Base-by-base conservation (phyloP, 2,797 vertebrate genomes). In the Malurus splendens region DNA sequence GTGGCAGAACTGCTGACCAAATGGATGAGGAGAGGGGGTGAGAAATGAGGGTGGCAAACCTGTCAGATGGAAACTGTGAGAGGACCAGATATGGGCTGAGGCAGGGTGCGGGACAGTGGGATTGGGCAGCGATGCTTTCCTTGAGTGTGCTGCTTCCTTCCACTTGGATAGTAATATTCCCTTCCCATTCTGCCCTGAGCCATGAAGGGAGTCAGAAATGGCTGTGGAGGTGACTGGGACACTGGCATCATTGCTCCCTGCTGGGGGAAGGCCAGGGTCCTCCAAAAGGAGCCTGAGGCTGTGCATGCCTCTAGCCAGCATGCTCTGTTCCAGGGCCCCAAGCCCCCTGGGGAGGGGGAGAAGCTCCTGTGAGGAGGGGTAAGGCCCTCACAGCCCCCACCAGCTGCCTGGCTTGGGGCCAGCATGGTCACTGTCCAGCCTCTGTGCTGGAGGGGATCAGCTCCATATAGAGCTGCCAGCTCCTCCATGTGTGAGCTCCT, bases 321-420 rank as follows among this genome's bases (percentile, higher is more conserved):
- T 0, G 1, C 13, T 14, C 8, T 32, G 6, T 30, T 32, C 30
- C 0, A 8, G 4, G 10, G 24, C 27, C 22, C 8, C 27, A 17
- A 30, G 36, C 22, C n/a, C 20, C 25, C 9, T 13, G 16, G 14
- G 28, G 14, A 80, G 59, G 57, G 39, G 18, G 10, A 48, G 28
- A 9, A 87, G 11, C 13, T 73, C 24, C 67, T 56, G 10, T 2
- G 16, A 50, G 36, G 38, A 86, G 30, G 8, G 32, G 1, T 1
- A 11, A 64, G 36, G 11, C 6, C 48, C 24, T 32, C 7, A 7
- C 48, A 32, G 61, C 13, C 27, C 81, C 39, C 25, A 17, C 25
- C 36, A 67, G 47, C 30, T 42, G 59, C 20, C 23, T 78, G 66
- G 52, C 45, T 70, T 2, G 5, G 19, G 47, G 54, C 32, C 65